Evolutionary conservation across 2,113 vertebrate genomes (phyloP), one percentile per base, ranked within the genome.

Genomic region (Phalacrocorax brasilianus): DNA sequence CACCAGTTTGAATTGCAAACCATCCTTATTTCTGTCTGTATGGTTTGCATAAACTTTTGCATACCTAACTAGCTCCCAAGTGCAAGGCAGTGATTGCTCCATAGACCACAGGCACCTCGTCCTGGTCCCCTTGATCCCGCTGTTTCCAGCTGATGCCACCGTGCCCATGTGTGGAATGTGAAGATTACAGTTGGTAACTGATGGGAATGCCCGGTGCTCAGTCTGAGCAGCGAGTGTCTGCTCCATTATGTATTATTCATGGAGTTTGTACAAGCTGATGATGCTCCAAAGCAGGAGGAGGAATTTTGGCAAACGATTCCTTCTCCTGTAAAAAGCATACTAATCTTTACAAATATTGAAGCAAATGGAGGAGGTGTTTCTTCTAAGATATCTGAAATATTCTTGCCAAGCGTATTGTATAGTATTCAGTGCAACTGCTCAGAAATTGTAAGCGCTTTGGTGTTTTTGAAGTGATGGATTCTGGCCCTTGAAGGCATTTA

Each of bases 51-150:
- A 66, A 75, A 17, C 23, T 70, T 67, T 81, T 71, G 30, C 30
- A 3, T 61, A 5, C 1, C 0, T 55, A 59, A 45, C 32, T 26
- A 22, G 9, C 14, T 88, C 63, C 45, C 28, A 58, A 55, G 28
- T 1, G 2, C 15, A 53, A 58, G 33, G 50, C 0, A 3, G 22
- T 27, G n/a, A 40, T 72, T 81, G 52, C 42, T 63, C 19, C 5
- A 0, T 4, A 47, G 61, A 52, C 63, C 42, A 53, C 6, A 14
- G 62, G 5, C 3, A 2, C 49, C 53, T 67, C 1, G 0, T 66
- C 44, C 71, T 0, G 2, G 27, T 83, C 20, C 35, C 14, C 52
- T 80, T 1, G 0, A 17, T 74, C 55, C 12, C 0, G 38, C 38
- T 38, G 0, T 68, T 87, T 49, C 27, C 68, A 82, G 53, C 55